A percentile compares a stretch with the other conserved stretches of the same genome.
phyloP scores from a whole-genome alignment of 92 coral and sea anemone genomes.

The Paramuricea clavata region DNA sequence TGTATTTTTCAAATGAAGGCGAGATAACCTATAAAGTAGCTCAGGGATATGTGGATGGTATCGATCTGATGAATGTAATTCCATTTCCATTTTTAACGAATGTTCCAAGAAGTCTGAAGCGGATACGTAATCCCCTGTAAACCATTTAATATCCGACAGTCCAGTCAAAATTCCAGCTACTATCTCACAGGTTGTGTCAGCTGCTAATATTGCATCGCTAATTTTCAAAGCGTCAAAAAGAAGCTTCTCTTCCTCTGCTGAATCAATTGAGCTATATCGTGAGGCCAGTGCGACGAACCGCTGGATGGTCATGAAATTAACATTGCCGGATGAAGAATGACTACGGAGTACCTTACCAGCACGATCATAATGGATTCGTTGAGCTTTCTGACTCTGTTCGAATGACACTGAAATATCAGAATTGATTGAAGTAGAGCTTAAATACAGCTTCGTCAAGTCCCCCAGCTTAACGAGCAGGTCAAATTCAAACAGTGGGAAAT shows the following conservation, averaged over 20 bases:
- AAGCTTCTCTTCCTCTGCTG: neutral
- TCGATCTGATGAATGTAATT: neutral
- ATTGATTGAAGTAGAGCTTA: no score
- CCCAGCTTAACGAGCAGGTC: conserved; percentile 9
- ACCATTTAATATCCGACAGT: no score
- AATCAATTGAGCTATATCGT: neutral
- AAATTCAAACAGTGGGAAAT: conserved; percentile 5
- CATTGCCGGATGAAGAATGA: neutral
- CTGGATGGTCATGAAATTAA: neutral
- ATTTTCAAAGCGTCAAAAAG: conserved; percentile 15
- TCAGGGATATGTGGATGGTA: conserved; percentile 23
- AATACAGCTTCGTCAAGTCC: no score
- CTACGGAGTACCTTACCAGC: neutral
- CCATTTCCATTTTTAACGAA: conserved; percentile 19
- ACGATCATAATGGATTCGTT: conserved; percentile 19
- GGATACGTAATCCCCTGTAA: neutral
- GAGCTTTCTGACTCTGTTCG: conserved; percentile 10
- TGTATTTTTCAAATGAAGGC: no score
- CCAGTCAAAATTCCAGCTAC: no score
- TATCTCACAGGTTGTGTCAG: neutral
- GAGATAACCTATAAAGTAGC: neutral
- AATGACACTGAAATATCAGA: no score
- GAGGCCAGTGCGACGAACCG: neutral
- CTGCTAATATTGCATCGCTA: neutral
- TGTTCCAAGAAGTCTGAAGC: neutral